phyloP scores from a whole-genome alignment of 2,797 vertebrate genomes.

The Dendrocincla fuliginosa region DNA sequence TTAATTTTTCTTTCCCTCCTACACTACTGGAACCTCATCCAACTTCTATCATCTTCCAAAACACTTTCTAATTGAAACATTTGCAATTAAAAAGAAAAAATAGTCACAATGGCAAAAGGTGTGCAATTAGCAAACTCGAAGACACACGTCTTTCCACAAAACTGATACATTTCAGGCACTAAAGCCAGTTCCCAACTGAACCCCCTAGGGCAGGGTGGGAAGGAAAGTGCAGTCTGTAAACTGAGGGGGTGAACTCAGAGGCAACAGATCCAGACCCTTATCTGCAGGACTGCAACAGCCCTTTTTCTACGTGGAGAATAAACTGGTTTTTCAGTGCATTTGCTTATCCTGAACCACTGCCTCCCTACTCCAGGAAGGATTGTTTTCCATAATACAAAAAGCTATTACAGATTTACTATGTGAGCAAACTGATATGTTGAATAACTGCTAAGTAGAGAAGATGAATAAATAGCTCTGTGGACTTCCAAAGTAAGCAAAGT shows the following conservation, averaged over 20 bases:
- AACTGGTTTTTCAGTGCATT: constrained; percentile 11
- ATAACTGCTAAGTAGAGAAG: constrained; percentile 26
- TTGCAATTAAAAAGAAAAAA: background rate
- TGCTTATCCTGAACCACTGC: background rate
- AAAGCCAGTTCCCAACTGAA: background rate
- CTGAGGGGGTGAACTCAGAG: background rate
- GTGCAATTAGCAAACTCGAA: background rate
- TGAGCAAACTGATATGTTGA: background rate
- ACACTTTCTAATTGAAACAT: constrained; percentile 19
- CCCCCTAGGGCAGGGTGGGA: rapidly evolving
- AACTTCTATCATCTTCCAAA: constrained; percentile 39
- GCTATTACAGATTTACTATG: background rate
- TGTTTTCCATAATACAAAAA: constrained; percentile 26
- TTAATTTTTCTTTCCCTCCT: constrained; percentile 34
- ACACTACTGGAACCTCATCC: background rate
- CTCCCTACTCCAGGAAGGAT: background rate
- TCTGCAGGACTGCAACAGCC: background rate
- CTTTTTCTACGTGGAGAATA: background rate
- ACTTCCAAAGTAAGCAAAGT: constrained; percentile 9
- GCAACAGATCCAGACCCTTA: background rate
- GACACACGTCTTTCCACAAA: background rate
- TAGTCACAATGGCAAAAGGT: background rate
- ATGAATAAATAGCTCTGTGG: background rate
- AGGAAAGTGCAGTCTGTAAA: background rate
- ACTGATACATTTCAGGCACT: background rate